Base-by-base conservation (phyloP, 2,888 invertebrate species). In the Dynastes hyllus region DNA sequence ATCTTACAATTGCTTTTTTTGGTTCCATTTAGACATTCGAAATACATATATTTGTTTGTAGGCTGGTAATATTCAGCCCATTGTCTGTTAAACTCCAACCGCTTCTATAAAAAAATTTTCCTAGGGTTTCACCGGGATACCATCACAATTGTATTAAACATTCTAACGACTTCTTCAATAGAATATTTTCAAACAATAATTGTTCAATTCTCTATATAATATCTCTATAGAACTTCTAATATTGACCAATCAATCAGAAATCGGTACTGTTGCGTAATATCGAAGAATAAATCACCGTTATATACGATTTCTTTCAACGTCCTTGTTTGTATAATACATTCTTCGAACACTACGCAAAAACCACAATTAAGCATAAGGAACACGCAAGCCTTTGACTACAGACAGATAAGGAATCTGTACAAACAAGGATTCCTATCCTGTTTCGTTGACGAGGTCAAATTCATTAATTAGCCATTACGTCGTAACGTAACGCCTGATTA, bases 331-430 rank as follows among this genome's bases (percentile, higher is more conserved):
- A 29, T 29, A 11, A 11, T 13, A 70, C 51, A 70, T 69, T 51
- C 45, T 70, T 51, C 29, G 32, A 2, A 29, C 13, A 32, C 69
- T 51, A 70, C 53, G 53, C 51, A 29, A 70, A 51, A 70, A 53
- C 32, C 29, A 29, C 69, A 53, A 70, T 70, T 70, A 70, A 53
- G 50, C 29, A 70, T 53, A 70, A 53, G 69, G 29, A 70, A 51
- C 51, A 70, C 69, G 53, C 50, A 70, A 51, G 51, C 29, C 29
- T n/a, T 22, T 53, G 32, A 37, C 32, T 5, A 37, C 32, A 5
- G 32, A 70, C 69, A 53, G 29, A 70, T 70, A 70, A 70, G 69
- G 69, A 16, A 70, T 51, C 69, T 1, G 51, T 51, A 51, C 69
- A 70, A 51, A 70, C 29, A 53, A 22, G 51, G 69, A 70, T 29